A percentile compares a stretch with the other conserved stretches of the same genome.
Conservation (phyloP, 2,797 vertebrate species). For the Cuculus canorus region DNA sequence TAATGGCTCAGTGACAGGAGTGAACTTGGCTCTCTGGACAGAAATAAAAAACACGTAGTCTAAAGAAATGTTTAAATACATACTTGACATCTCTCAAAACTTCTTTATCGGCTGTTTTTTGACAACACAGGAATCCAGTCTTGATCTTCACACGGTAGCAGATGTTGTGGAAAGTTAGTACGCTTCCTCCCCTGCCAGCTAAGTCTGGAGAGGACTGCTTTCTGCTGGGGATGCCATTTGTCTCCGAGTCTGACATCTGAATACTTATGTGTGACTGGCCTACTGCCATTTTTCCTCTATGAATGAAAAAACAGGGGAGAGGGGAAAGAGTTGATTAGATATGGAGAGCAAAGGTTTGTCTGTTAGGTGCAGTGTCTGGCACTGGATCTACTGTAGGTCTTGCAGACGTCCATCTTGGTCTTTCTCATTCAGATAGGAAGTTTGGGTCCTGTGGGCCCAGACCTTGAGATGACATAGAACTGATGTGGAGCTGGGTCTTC, state of each 20-base stretch:
- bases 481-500: background rate
- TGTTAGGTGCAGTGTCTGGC: background rate
- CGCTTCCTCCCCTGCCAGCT: background rate
- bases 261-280: constrained; percentile 55
- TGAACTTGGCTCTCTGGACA: fast-evolving
- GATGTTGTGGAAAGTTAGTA: constrained; percentile 78
- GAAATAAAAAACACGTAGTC: background rate
- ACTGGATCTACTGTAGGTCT: background rate
- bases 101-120: constrained; percentile 66
- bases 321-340: background rate
- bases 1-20: background rate
- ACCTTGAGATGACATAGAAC: fast-evolving
- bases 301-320: background rate
- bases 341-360: background rate
- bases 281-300: constrained; percentile 66
- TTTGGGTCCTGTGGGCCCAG: background rate
- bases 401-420: background rate
- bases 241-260: constrained; percentile 50
- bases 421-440: background rate
- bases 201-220: background rate
- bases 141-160: constrained; percentile 74
- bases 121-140: constrained; percentile 51
- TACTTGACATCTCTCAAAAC: constrained; percentile 78
- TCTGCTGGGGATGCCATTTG: constrained; percentile 26
- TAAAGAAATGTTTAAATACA: background rate